Evolutionary conservation across 2,113 vertebrate species (phyloP), one percentile per base, ranked within the genome.

Genomic region (Gnathonemus longibarbis): DNA sequence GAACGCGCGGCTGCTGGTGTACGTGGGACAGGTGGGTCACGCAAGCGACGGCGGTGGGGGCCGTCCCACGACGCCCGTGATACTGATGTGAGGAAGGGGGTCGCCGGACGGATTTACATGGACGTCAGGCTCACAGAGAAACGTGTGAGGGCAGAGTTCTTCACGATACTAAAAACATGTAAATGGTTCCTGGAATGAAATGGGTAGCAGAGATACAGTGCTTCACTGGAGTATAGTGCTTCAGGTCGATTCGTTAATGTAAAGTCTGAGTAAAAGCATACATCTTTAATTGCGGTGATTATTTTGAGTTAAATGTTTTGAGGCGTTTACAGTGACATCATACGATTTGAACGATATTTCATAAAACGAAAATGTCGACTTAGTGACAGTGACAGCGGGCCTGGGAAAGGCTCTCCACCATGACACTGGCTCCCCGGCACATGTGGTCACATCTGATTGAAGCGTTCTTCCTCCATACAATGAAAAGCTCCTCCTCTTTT

Each of bases 11-110:
- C 96, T 99, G 85, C 93, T 97, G 31, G 98, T 98, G 0, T 99
- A 96, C 0, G 98, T 99, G 87, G 98, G 98, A 93, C 97, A 96
- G 97, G 98, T 99, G 92, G 45, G 94, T 88, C 10, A n/a, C 9
- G 19, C 15, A 15, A 31, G 83, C 45, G 9, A 84, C n/a, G 83
- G 19, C 7, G 10, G 11, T 13, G 15, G 48, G 11, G 5, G 13
- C 50, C 27, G 0, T 39, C 24, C 48, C 10, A 15, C 39, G 24
- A 46, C 0, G 9, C 80, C 35, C 31, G 4, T 13, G 66, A 2
- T 2, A 74, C 31, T 74, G 13, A 74, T 5, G 27, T 21, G 13
- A 4, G 3, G 27, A 74, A 31, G n/a, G 10, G 66, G 31, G 31
- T 35, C 31, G 31, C 10, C 13, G 13, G 66, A 74, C 27, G 1